A percentile compares a stretch with the other conserved stretches of the same genome.
Conservation (phyloP, 2,888 invertebrate genomes). For the Sipunculus nudus region DNA sequence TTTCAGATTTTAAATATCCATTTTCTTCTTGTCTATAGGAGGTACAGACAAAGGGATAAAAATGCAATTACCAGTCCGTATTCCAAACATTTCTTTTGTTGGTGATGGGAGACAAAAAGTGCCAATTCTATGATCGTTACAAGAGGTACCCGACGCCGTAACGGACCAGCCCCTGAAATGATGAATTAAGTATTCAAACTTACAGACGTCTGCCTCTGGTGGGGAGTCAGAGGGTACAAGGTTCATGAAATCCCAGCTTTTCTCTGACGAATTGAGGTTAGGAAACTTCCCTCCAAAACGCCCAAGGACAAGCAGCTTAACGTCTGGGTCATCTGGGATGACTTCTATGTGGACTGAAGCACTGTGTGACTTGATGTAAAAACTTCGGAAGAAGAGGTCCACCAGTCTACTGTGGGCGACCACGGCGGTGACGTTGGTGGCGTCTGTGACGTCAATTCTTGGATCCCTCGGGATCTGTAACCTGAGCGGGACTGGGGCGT, state of each 20-base stretch:
- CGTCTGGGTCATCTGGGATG: conserved; percentile 18
- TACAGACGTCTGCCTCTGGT: too few species aligned
- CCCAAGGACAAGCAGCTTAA: conserved; percentile 42
- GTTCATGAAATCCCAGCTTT: conserved; percentile 33
- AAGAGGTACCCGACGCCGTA: too few species aligned
- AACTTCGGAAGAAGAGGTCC: conserved; percentile 24
- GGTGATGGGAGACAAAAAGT: too few species aligned
- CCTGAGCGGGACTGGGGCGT: conserved; percentile 39
- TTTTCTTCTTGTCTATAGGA: too few species aligned
- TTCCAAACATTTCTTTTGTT: too few species aligned
- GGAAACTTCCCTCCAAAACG: conserved; percentile 35
- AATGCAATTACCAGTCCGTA: too few species aligned
- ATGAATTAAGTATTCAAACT: too few species aligned
- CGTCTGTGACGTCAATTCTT: too few species aligned
- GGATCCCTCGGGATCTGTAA: conserved; percentile 45
- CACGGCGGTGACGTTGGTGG: too few species aligned
- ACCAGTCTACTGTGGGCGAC: conserved; percentile 29
- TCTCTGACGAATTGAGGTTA: conserved; percentile 21
- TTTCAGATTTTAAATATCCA: too few species aligned
- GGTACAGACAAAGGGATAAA: too few species aligned
- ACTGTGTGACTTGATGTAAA: conserved; percentile 10
- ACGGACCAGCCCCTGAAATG: background rate
- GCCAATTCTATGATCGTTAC: too few species aligned
- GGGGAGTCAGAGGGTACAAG: conserved; percentile 7
- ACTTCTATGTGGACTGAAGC: conserved; percentile 27